A percentile compares a stretch with the other conserved stretches of the same genome.
phyloP scores from a whole-genome alignment of 2,113 vertebrate genomes.

The Poicephalus gulielmi region DNA sequence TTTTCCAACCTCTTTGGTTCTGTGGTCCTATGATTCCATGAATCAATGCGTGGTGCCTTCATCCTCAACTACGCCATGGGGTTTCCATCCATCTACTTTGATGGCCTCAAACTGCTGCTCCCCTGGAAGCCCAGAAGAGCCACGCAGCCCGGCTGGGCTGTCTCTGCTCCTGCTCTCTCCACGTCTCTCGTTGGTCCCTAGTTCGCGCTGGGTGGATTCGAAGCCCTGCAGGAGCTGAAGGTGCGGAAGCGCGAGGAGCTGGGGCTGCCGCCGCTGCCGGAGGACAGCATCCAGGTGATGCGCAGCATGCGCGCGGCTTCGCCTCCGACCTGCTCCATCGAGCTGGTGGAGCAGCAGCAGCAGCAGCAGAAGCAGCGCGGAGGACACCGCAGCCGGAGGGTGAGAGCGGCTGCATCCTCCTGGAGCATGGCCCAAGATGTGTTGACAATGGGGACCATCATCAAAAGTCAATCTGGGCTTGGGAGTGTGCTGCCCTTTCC shows the following conservation, averaged over 20 bases:
- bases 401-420: constrained; percentile 18
- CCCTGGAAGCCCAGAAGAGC: neutral
- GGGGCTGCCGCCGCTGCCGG: constrained; percentile 83
- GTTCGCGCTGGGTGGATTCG: constrained; percentile 96
- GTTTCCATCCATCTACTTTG: fast-evolving
- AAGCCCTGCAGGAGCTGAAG: constrained; percentile 88
- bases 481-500: fast-evolving
- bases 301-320: constrained; percentile 91
- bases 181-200: constrained; percentile 25
- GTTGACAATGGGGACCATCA: fast-evolving
- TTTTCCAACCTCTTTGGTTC: too few relatives aligned
- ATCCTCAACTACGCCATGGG: fast-evolving
- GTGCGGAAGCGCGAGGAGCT: constrained; percentile 79
- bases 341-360: constrained; percentile 91
- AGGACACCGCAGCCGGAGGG: constrained; percentile 87
- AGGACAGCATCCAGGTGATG: constrained; percentile 95
- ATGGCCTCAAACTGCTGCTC: neutral
- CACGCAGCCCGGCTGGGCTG: fast-evolving
- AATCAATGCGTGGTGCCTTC: fast-evolving
- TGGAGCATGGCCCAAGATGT: fast-evolving
- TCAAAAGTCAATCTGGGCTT: neutral
- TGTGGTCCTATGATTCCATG: fast-evolving
- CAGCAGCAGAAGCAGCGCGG: constrained; percentile 85
- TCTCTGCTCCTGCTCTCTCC: fast-evolving
- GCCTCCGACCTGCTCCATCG: constrained; percentile 87